Base-by-base conservation (phyloP, 2,797 vertebrate species). In the Enteromius unitaeniatus region DNA sequence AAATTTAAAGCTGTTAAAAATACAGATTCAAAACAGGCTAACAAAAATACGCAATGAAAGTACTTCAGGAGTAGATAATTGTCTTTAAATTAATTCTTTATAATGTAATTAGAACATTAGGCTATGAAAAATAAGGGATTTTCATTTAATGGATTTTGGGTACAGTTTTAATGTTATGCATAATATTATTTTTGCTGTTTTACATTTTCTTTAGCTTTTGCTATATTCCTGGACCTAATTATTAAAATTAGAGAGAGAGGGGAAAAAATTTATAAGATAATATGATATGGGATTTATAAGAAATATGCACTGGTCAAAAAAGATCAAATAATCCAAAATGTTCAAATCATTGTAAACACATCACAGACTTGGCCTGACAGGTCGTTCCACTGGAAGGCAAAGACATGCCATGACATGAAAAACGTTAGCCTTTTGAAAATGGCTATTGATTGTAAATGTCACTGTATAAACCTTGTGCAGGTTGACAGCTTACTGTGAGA, bases 391-490 rank as follows among this genome's bases (percentile, higher is more conserved):
- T 81, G 49, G 28, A 69, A 73, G 53, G 70, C 28, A 62, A 60
- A 83, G 76, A 74, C 51, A 80, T 84, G 65, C 69, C 65, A 82
- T 77, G 76, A 82, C 75, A 88, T 80, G 78, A 86, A 82, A 83
- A 83, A 83, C 51, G n/a, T 85, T 88, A 85, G 55, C 82, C 70
- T 87, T 88, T 90, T 77, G 82, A 85, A 88, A 82, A 86, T 67
- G 67, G 78, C 47, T 86, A 86, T 88, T 80, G 83, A 87, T 89
- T 85, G 74, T 84, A 85, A 88, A 89, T 88, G 85, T 87, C 85
- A 87, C 49, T 55, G 42, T 68, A 68, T 40, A 78, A 85, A 67
- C 74, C 60, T 45, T 79, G 79, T 72, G 64, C 74, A 86, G 85
- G 82, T 78, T 89, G 82, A 89, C 78, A 88, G 86, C 78, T 82